Percentiles rank a stretch among this genome's conserved stretches.
Conservation (phyloP, 2,797 vertebrate species). For the Chelmon rostratus region DNA sequence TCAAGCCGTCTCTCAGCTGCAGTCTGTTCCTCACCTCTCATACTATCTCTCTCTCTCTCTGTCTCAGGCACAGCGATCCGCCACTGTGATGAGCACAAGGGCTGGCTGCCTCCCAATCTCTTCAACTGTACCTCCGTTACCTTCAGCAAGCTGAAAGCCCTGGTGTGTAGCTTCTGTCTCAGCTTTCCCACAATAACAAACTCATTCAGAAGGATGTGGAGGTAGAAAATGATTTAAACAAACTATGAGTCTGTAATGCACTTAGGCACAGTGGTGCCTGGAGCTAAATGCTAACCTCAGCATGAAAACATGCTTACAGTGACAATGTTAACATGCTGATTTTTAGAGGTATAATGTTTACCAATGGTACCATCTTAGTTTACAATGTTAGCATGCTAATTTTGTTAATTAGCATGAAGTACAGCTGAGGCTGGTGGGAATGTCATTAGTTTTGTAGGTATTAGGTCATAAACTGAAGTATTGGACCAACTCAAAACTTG, state of each 20-base stretch:
- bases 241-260: neutral
- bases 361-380: neutral
- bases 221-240: neutral
- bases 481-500: no score
- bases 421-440: neutral
- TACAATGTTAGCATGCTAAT: neutral
- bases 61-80: slow-evolving; percentile 91
- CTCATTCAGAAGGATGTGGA: neutral
- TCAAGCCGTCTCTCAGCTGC: slow-evolving; percentile 62
- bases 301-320: neutral
- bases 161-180: slow-evolving; percentile 81
- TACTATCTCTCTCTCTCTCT: slow-evolving; percentile 23
- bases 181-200: neutral
- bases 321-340: no score
- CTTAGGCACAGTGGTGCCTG: neutral
- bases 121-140: slow-evolving; percentile 94
- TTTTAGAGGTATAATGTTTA: no score
- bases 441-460: neutral
- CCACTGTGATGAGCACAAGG: slow-evolving; percentile 97
- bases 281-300: no score
- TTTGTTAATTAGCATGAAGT: neutral
- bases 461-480: neutral
- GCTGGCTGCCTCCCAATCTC: slow-evolving; percentile 95
- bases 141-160: slow-evolving; percentile 90
- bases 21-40: slow-evolving; percentile 38